Conservation (phyloP, 2,113 vertebrate genomes). For the Aix galericulata region DNA sequence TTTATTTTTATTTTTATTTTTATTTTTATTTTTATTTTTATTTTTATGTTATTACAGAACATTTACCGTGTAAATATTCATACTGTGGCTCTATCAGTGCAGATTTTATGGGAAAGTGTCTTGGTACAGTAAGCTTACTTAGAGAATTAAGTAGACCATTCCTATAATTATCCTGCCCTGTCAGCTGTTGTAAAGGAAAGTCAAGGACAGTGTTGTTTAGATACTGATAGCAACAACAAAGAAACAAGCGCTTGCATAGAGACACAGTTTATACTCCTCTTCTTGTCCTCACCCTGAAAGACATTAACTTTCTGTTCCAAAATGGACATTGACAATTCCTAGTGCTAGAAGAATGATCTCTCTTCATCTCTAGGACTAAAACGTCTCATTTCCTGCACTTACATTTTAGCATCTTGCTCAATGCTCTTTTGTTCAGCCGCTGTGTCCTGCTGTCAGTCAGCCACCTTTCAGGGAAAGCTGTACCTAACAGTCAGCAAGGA, state of each 20-base stretch:
- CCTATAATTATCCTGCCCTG: background rate
- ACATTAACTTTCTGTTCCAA: background rate
- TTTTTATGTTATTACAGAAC: background rate
- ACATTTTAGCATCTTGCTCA: background rate
- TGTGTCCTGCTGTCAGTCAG: fast-evolving
- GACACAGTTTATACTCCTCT: background rate
- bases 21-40: background rate
- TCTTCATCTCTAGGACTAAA: background rate
- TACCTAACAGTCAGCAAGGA: background rate
- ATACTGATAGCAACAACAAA: background rate
- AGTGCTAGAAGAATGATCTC: background rate
- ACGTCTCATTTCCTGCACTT: background rate
- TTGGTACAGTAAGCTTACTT: background rate
- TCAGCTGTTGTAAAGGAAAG: background rate
- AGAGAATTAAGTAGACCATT: background rate
- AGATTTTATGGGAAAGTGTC: background rate
- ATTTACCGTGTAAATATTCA: background rate
- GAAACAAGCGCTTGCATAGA: background rate
- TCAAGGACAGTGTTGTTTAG: background rate
- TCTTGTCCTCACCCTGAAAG: background rate
- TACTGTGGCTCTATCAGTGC: background rate
- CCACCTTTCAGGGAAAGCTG: background rate
- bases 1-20: background rate
- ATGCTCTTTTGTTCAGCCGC: background rate
- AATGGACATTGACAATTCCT: background rate